Base-by-base conservation (phyloP, 2,797 vertebrate species). In the Acrocephalus scirpaceus region DNA sequence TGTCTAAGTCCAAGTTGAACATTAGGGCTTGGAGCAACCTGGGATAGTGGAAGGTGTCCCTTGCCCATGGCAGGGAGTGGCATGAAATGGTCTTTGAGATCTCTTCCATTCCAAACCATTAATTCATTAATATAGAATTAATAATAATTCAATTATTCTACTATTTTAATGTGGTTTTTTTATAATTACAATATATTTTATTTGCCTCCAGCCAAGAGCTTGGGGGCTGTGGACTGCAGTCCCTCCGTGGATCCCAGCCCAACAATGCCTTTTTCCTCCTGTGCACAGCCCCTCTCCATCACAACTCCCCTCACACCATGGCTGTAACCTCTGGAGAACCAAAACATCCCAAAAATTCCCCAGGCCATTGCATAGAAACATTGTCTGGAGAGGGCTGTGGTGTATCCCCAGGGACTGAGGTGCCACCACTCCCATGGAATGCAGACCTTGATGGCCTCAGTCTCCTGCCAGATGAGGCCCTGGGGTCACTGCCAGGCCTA, bases 51-150 rank as follows among this genome's bases (percentile, higher is more conserved):
- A 3, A 58, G 16, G 2, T 72, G 65, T 34, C 29, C 30, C 30
- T 71, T 71, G 50, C 7, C 26, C 42, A 27, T 19, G 26, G 44
- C 18, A 44, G 18, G 8, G 10, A 1, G 3, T 22, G 7, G 16
- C 58, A 20, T 0, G 0, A 5, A 13, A 9, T 45, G 23, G 3
- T 14, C 3, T 34, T 45, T 38, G 40, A 72, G 27, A 2, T 44
- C 19, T 15, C 30, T 48, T 65, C 4, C n/a, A n/a, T 20, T 9
- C 2, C 16, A 38, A 79, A n/a, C 2, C 16, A 23, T 45, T n/a
- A n/a, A n/a, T n/a, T n/a, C n/a, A n/a, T n/a, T n/a, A n/a, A n/a
- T n/a, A n/a, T n/a, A n/a, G n/a, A n/a, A n/a, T n/a, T n/a, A n/a
- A n/a, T n/a, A n/a, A n/a, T n/a, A n/a, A n/a, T n/a, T 38, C 13